phyloP scores from a whole-genome alignment of 2,888 invertebrate genomes.

The Arge pagana region DNA sequence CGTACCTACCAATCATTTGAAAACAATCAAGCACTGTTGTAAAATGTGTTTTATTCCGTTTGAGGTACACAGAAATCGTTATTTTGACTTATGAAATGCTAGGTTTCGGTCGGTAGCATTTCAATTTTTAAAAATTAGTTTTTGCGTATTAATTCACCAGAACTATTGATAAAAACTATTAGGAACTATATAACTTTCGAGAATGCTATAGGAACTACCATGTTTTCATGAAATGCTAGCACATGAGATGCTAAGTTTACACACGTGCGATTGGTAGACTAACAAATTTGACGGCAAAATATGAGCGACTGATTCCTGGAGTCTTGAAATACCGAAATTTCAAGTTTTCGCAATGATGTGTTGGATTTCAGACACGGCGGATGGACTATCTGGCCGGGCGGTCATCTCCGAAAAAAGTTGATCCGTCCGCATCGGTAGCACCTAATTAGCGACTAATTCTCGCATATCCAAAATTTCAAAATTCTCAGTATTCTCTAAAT shows the following conservation, averaged over 20 bases:
- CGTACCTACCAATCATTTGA: too few relatives aligned
- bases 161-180: conserved; percentile 8
- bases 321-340: too few relatives aligned
- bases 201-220: conserved; percentile 7
- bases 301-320: too few relatives aligned
- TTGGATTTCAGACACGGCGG: background rate
- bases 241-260: background rate
- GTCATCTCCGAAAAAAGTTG: background rate
- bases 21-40: background rate
- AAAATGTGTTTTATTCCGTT: background rate
- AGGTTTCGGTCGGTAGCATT: background rate
- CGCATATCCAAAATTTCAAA: background rate
- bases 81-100: too few relatives aligned
- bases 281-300: too few relatives aligned
- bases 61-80: too few relatives aligned
- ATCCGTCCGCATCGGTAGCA: background rate
- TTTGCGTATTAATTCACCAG: conserved; percentile 1
- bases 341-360: too few relatives aligned
- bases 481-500: background rate
- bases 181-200: conserved; percentile 1
- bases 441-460: background rate
- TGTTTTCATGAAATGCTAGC: conserved; percentile 2
- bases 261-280: too few relatives aligned
- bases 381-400: too few relatives aligned
- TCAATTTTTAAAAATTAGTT: background rate